These are phyloP conservation scores for Cinara cedri DNA, from an alignment of 2,888 invertebrate species.

Conservation along the genomic window DNA sequence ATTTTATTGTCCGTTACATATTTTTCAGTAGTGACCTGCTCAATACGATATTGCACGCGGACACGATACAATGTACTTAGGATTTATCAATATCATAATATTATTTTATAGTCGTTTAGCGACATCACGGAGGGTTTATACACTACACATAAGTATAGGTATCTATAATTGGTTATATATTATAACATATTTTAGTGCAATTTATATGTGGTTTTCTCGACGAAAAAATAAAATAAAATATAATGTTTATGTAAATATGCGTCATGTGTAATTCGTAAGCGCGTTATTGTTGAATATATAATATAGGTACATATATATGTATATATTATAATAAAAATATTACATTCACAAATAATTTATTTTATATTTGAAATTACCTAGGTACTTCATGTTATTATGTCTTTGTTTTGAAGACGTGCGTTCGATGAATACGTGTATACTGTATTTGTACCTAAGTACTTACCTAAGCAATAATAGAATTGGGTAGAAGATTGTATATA, in stretches of 20 bases:
- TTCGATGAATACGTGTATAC: too few relatives aligned
- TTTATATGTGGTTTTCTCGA: background rate
- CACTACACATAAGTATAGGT: background rate
- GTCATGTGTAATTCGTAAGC: background rate
- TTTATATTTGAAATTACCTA: background rate
- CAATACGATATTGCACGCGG: too few relatives aligned
- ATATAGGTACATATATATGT: background rate
- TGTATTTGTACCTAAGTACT: too few relatives aligned
- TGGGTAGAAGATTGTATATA: background rate
- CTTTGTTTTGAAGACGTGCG: background rate
- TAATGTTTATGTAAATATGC: too few relatives aligned
- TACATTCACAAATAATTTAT: conserved; percentile 2
- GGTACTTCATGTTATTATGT: background rate
- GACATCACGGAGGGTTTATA: too few relatives aligned
- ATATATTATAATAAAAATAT: background rate
- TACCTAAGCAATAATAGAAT: too few relatives aligned
- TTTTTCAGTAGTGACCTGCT: conserved; percentile 12
- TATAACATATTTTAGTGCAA: background rate
- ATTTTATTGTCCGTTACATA: background rate
- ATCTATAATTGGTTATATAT: background rate
- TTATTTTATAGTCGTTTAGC: too few relatives aligned
- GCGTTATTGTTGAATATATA: background rate
- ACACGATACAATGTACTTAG: too few relatives aligned
- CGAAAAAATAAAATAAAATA: background rate
- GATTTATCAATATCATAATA: too few relatives aligned